Percentiles rank a stretch among this genome's conserved stretches.
These are phyloP conservation scores for Hydrozoanthus tunicans DNA, from an alignment of 64 coral and sea anemone species.

Conservation along the genomic window DNA sequence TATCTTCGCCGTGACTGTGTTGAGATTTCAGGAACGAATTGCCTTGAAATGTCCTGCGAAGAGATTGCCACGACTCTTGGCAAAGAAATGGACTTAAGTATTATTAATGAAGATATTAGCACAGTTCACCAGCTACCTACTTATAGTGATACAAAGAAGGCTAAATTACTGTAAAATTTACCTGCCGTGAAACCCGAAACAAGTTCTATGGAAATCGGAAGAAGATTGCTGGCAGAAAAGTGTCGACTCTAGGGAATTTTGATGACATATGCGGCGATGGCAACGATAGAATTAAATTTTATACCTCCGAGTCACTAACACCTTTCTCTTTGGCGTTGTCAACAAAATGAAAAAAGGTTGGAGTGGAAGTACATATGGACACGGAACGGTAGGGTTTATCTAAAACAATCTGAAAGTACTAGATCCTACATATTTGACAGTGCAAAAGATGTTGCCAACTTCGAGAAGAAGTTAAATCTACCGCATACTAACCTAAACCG, in stretches of 20 bases:
- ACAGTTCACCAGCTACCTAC: constrained; percentile 11
- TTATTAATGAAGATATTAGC: constrained; percentile 25
- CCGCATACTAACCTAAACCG: not conserved
- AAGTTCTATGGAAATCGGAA: constrained; percentile 16
- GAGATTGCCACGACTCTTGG: constrained; percentile 20
- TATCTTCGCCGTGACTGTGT: not conserved
- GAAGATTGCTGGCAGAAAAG: constrained; percentile 26
- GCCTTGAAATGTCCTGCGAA: constrained; percentile 6
- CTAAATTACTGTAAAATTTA: not conserved
- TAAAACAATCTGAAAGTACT: not conserved
- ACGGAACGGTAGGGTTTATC: too few relatives aligned
- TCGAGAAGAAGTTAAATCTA: not conserved
- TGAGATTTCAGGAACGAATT: constrained; percentile 18
- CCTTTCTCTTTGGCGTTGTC: not conserved
- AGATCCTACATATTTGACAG: not conserved
- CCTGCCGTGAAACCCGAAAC: constrained; percentile 14
- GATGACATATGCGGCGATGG: not conserved
- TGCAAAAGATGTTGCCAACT: not conserved
- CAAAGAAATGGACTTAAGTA: constrained; percentile 19
- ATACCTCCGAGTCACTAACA: constrained; percentile 8
- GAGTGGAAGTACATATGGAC: not conserved
- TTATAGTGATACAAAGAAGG: too few relatives aligned
- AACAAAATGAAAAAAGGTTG: not conserved
- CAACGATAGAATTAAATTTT: not conserved
- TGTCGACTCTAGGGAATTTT: not conserved